phyloP scores from a whole-genome alignment of 23 tunicate species.

The Oikopleura vanhoeffeni region DNA sequence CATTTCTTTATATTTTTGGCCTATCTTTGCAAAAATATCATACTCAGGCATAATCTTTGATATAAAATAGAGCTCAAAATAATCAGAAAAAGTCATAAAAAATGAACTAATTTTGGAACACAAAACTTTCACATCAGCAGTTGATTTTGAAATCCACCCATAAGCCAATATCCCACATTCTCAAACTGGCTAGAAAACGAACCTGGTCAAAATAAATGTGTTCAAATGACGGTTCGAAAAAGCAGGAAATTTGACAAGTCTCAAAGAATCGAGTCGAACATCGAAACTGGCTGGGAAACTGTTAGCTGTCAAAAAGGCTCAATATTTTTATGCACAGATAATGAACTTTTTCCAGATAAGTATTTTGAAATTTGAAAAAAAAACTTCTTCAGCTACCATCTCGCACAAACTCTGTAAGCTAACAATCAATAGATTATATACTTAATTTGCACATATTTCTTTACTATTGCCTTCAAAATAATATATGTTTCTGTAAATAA shows the following conservation, averaged over 20 bases:
- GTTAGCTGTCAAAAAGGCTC: background rate
- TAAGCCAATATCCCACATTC: background rate
- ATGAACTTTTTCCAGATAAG: background rate
- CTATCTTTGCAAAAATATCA: too few species aligned
- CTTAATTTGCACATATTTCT: too few species aligned
- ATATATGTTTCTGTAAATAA: too few species aligned
- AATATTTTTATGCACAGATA: background rate
- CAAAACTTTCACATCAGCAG: background rate
- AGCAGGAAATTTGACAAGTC: background rate
- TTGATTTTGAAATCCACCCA: background rate
- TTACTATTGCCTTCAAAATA: too few species aligned
- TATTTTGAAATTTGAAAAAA: too few species aligned
- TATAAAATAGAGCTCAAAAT: too few species aligned
- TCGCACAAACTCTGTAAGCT: too few species aligned
- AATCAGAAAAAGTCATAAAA: too few species aligned
- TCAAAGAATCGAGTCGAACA: background rate
- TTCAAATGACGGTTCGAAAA: background rate
- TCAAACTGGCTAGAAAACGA: background rate
- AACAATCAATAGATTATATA: too few species aligned
- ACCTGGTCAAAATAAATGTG: background rate
- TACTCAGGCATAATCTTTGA: too few species aligned
- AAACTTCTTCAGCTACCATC: too few species aligned
- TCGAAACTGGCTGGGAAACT: conserved; percentile 10
- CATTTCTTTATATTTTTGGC: too few species aligned
- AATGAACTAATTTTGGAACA: background rate